Conservation (phyloP, 2,797 vertebrate species). For the Alectoris magna region DNA sequence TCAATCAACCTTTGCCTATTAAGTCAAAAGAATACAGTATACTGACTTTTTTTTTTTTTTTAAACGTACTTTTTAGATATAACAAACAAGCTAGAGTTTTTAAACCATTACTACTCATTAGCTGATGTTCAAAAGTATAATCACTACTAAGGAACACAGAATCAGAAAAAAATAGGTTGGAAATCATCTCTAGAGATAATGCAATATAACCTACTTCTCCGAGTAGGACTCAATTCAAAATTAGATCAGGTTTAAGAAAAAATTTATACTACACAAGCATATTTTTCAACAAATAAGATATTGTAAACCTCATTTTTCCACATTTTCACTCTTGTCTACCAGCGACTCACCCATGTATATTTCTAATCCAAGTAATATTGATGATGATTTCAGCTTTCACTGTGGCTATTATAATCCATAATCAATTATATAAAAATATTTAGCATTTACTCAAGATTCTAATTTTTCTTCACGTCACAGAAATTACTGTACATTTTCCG, state of each 20-base stretch:
- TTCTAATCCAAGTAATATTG: not conserved
- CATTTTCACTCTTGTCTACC: not conserved
- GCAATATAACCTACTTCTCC: not conserved
- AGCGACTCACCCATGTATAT: rapidly evolving
- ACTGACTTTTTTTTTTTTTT: not conserved
- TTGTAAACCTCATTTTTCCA: not conserved
- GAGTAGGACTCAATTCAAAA: not conserved
- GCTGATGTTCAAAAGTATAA: not conserved
- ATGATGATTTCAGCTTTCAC: not conserved
- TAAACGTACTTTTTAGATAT: not conserved
- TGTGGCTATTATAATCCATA: not conserved
- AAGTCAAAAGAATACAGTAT: not conserved
- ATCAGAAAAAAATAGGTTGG: not conserved
- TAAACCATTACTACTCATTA: not conserved
- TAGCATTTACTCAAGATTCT: not conserved
- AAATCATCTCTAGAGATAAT: not conserved
- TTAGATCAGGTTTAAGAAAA: not conserved
- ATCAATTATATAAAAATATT: not conserved
- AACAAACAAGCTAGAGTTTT: not conserved
- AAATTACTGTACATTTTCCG: not conserved
- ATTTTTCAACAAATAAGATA: not conserved
- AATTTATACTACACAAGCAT: not conserved
- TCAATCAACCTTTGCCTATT: not conserved
- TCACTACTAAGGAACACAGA: not conserved
- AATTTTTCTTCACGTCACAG: not conserved